Percentiles rank a stretch among this genome's conserved stretches.
Evolutionary conservation across 2,888 invertebrate genomes (phyloP).

Genomic region (Brassicogethes aeneus): DNA sequence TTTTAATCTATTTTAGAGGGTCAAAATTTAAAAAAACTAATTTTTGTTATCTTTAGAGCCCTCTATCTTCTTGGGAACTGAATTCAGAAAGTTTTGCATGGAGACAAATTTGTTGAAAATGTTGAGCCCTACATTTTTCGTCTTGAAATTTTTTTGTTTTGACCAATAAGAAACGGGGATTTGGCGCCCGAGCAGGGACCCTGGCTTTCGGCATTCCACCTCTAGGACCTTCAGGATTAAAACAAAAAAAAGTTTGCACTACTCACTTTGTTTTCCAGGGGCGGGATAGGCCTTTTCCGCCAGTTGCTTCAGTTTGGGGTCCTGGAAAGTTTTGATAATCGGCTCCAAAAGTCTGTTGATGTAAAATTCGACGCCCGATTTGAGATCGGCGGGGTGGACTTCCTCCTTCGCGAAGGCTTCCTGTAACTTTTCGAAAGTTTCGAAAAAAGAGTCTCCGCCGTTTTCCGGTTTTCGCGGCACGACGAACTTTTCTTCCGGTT

Average conservation of each 20-base stretch:
- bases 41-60: too few relatives aligned
- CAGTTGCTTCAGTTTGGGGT: slow-evolving; percentile 69
- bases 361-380: slow-evolving; percentile 69
- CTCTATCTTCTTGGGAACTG: too few relatives aligned
- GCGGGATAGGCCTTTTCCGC: slow-evolving; percentile 78
- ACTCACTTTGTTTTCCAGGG: slow-evolving; percentile 49
- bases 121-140: too few relatives aligned
- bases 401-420: slow-evolving; percentile 70
- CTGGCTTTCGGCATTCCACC: too few relatives aligned
- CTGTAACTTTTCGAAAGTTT: slow-evolving; percentile 69
- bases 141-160: too few relatives aligned
- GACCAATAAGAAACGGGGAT: too few relatives aligned
- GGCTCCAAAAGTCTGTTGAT: slow-evolving; percentile 84
- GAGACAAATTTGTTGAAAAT: too few relatives aligned
- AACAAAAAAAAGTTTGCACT: background rate
- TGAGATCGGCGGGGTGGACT: slow-evolving; percentile 91
- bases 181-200: too few relatives aligned
- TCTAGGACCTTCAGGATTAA: too few relatives aligned
- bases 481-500: slow-evolving; percentile 60
- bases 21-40: too few relatives aligned
- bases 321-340: slow-evolving; percentile 76
- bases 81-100: too few relatives aligned
- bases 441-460: slow-evolving; percentile 70
- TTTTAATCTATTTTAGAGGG: too few relatives aligned
- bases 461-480: slow-evolving; percentile 62